Conservation (phyloP, 2,113 vertebrate genomes). For the Nycticryphes semicollaris region DNA sequence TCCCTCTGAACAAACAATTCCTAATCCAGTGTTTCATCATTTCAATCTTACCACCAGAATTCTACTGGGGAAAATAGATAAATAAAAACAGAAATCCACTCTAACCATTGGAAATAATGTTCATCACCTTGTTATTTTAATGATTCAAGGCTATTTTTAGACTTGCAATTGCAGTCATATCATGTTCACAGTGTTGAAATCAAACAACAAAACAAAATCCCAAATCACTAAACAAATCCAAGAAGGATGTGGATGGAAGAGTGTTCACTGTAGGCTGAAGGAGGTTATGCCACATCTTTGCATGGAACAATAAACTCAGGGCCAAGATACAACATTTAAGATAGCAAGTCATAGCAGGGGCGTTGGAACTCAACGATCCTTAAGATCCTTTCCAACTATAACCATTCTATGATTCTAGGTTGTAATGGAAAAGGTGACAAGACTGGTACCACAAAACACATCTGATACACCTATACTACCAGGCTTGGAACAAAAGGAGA, state of each 20-base stretch:
- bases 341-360: no score
- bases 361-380: no score
- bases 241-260: background rate
- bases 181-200: background rate
- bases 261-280: background rate
- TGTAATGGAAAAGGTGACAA: background rate
- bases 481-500: background rate
- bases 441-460: background rate
- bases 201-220: background rate
- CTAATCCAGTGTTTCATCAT: background rate
- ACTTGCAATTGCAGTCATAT: background rate
- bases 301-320: background rate
- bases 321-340: background rate
- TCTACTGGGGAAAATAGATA: background rate
- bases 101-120: background rate
- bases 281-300: background rate
- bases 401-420: no score
- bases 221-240: background rate
- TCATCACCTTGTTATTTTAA: background rate
- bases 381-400: no score
- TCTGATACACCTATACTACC: fast-evolving
- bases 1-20: conserved; percentile 2
- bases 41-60: background rate
- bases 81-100: background rate
- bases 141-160: background rate